Base-by-base conservation (phyloP, 2,888 invertebrate species). In the Aporophyla nigra region DNA sequence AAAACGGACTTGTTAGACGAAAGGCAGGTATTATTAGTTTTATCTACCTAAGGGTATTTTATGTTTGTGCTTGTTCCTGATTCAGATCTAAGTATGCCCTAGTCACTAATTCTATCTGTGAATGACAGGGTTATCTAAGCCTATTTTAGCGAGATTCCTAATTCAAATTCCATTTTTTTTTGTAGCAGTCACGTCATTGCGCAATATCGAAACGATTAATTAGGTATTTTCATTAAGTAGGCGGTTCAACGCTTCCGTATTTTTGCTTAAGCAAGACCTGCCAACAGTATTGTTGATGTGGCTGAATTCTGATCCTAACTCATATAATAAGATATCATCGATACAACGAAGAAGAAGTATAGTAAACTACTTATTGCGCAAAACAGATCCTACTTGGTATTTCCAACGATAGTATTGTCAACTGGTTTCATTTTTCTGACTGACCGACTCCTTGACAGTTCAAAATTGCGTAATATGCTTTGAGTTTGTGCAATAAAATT, bases 1-100 rank as follows among this genome's bases (percentile, higher is more conserved):
- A 84, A 87, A 80, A 78, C 76, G 61, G 72, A 74, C 71, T 76
- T 83, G 82, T 85, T 83, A 74, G 77, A 83, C 83, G 82, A 84
- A 85, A 80, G 87, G 78, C 83, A 80, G 73, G 71, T 77, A 82
- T 72, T 76, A 87, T 84, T 84, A 81, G 56, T 62, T 78, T 78
- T 85, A 74, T 78, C 27, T 85, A 74, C 77, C 27, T 62, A 46
- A 53, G 58, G 51, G 71, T 66, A 65, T 62, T 61, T 71, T n/a
- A 40, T 58, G 19, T 19, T 7, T n/a, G 16, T 59, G n/a, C 19
- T 40, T 67, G 19, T 33, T 58, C 10, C 58, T 67, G 21, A n/a
- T 21, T 7, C 24, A 19, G 46, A 9, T 49, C 65, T 49, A 49
- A 49, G 9, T 63, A 40, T 40, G 0, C 5, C 9, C 9, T 5